Evolutionary conservation across 2,888 invertebrate genomes (phyloP).

Genomic region (Calliopum simillimum): DNA sequence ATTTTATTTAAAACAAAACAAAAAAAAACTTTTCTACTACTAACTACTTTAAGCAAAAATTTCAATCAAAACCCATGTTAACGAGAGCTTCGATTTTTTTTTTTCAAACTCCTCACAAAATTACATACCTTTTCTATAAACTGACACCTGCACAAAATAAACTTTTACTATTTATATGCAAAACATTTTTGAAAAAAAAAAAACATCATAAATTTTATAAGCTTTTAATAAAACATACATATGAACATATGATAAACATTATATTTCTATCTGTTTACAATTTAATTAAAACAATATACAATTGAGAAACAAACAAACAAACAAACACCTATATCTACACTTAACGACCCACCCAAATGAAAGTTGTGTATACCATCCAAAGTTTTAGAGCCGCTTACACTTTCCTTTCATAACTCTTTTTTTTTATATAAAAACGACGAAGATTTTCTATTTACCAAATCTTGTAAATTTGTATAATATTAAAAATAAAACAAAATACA

Average conservation of each 20-base stretch:
- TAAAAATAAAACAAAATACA: background rate
- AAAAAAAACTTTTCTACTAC: background rate
- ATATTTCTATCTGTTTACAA: constrained; percentile 13
- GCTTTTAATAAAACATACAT: constrained; percentile 25
- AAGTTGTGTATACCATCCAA: background rate
- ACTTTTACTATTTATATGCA: constrained; percentile 42
- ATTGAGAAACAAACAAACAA: background rate
- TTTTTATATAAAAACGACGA: no score
- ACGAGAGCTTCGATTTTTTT: constrained; percentile 20
- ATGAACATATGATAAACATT: constrained; percentile 10
- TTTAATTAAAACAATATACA: background rate
- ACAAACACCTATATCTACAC: constrained; percentile 12
- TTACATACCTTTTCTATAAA: no score
- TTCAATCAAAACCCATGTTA: constrained; percentile 9
- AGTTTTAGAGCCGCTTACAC: no score
- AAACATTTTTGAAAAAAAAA: constrained; percentile 32
- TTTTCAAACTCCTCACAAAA: no score
- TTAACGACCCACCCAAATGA: background rate
- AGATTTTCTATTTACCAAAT: background rate
- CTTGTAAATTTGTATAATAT: constrained; percentile 12
- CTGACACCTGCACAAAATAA: constrained; percentile 34
- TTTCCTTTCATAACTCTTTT: no score
- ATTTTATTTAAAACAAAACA: background rate
- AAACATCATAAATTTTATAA: constrained; percentile 45
- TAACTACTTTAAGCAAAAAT: background rate